phyloP scores from a whole-genome alignment of 2,888 invertebrate species.

The Polydesmus complanatus region DNA sequence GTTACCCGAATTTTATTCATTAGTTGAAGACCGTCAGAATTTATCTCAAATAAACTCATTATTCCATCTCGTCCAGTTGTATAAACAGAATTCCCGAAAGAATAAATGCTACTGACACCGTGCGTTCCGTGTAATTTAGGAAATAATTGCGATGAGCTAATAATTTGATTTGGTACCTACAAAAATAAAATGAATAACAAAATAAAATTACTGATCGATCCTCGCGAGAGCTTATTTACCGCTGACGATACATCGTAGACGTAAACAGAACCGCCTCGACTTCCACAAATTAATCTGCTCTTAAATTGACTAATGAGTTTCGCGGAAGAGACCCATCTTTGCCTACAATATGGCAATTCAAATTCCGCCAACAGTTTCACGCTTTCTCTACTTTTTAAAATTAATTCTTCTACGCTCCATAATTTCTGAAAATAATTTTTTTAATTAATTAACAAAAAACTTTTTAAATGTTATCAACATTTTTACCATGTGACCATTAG shows the following conservation, averaged over 20 bases:
- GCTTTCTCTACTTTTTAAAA: too few species aligned
- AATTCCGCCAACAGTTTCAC: neutral
- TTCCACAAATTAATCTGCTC: conserved; percentile 3
- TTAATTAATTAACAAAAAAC: too few species aligned
- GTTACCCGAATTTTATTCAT: conserved; percentile 1
- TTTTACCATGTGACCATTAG: neutral
- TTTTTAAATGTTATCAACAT: neutral
- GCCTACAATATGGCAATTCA: neutral
- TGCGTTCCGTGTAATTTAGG: neutral
- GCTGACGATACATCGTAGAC: neutral
- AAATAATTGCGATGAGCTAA: neutral
- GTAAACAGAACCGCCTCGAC: conserved; percentile 1
- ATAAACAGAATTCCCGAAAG: neutral
- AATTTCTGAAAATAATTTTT: too few species aligned
- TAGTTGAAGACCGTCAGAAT: neutral
- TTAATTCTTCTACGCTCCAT: too few species aligned
- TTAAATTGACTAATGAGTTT: neutral
- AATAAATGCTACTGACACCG: neutral
- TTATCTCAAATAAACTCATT: neutral
- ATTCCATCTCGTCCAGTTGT: conserved; percentile 3
- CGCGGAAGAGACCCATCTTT: neutral
- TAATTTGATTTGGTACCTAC: neutral
- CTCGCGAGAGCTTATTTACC: too few species aligned
- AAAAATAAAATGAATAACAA: neutral
- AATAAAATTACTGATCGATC: neutral